phyloP scores from a whole-genome alignment of 2,113 vertebrate species.

The Platichthys stellatus region DNA sequence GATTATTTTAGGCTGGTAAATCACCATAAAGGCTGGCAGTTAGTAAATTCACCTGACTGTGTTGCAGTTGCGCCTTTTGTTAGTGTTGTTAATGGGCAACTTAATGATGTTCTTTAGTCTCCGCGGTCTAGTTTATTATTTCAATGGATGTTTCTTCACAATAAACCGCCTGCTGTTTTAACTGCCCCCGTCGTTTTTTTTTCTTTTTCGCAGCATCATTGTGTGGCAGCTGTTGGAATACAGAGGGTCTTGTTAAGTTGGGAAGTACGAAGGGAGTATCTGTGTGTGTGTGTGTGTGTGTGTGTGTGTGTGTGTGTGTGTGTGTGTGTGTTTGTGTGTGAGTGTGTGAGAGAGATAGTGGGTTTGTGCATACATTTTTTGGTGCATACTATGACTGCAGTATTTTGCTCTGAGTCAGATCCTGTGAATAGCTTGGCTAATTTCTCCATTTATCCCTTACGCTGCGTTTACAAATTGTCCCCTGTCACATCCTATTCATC shows the following conservation, averaged over 20 bases:
- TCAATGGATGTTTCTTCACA: background rate
- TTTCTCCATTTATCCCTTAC: constrained; percentile 69
- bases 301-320: background rate
- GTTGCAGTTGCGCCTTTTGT: background rate
- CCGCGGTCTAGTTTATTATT: background rate
- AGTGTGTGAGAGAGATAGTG: background rate
- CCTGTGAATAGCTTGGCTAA: constrained; percentile 60
- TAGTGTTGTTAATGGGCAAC: constrained; percentile 3
- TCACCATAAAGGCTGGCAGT: background rate
- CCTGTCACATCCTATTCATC: constrained; percentile 70
- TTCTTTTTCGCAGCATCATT: background rate
- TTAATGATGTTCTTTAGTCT: background rate
- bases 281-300: background rate
- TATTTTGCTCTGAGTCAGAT: constrained; percentile 68
- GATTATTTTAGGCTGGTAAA: constrained; percentile 8
- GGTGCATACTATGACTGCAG: constrained; percentile 40
- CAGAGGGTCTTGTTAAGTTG: background rate
- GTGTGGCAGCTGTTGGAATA: background rate
- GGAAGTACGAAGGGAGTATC: background rate
- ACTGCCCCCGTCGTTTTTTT: background rate
- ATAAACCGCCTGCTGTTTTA: background rate
- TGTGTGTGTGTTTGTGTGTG: background rate
- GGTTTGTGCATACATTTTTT: constrained; percentile 10
- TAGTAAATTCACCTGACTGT: background rate
- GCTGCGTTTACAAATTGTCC: constrained; percentile 63